Evolutionary conservation across 2,888 invertebrate species (phyloP).

Genomic region (Tubulanus polymorphus): DNA sequence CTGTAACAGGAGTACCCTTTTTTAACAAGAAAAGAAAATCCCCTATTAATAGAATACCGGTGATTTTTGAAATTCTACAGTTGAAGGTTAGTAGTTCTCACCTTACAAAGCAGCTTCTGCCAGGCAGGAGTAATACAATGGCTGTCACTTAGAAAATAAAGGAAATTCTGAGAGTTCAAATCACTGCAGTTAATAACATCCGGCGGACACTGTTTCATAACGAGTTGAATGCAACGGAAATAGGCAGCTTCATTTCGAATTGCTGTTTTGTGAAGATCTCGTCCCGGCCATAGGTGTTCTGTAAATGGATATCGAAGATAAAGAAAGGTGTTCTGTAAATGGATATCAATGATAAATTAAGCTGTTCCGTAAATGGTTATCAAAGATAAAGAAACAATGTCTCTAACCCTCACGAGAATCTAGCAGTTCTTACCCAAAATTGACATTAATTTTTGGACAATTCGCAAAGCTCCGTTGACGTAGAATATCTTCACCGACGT

Average conservation of each 20-base stretch:
- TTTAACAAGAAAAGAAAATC: slow-evolving; percentile 4
- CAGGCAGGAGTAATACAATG: slow-evolving; percentile 12
- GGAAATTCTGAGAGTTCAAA: too few relatives aligned
- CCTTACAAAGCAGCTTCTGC: too few relatives aligned
- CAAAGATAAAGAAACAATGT: too few relatives aligned
- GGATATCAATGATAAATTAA: too few relatives aligned
- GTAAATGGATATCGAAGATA: too few relatives aligned
- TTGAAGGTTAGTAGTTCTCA: too few relatives aligned
- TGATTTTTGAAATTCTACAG: too few relatives aligned
- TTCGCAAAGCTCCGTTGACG: background rate
- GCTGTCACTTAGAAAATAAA: slow-evolving; percentile 11
- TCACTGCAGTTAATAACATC: background rate
- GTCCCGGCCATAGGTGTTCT: background rate
- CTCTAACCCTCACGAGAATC: too few relatives aligned
- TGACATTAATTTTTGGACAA: background rate
- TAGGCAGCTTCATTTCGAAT: slow-evolving; percentile 14
- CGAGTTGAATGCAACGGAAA: slow-evolving; percentile 2
- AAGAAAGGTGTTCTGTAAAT: too few relatives aligned
- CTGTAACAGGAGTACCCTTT: background rate
- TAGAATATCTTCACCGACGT: background rate
- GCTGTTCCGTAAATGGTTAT: too few relatives aligned
- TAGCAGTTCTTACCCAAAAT: background rate
- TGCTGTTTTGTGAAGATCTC: background rate
- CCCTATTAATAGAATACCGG: background rate
- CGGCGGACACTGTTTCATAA: background rate